These are phyloP conservation scores for Diabrotica undecimpunctata DNA, from an alignment of 1,140 invertebrate genomes.

Conservation along the genomic window DNA sequence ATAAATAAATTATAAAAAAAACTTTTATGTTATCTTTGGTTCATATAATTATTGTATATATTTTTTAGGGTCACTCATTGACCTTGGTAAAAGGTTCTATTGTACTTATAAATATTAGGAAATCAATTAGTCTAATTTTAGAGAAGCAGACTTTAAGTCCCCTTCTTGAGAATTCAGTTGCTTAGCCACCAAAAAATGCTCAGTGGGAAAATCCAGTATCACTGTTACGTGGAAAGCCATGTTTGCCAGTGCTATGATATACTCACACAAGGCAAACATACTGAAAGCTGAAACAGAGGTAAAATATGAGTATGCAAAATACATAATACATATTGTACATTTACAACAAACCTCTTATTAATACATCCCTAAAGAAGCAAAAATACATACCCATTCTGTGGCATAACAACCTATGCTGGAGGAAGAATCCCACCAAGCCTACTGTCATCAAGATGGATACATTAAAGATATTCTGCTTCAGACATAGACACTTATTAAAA, in stretches of 20 bases:
- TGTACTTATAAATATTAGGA: too few species aligned
- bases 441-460: constrained; percentile 73
- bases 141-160: constrained; percentile 11
- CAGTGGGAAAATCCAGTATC: constrained; percentile 78
- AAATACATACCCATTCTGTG: constrained; percentile 74
- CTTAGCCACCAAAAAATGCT: constrained; percentile 66
- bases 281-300: constrained; percentile 72
- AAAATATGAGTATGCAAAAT: constrained; percentile 1
- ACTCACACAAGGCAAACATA: constrained; percentile 90
- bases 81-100: too few species aligned
- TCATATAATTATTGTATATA: too few species aligned
- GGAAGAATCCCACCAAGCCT: constrained; percentile 80
- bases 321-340: not conserved
- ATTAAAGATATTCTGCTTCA: constrained; percentile 72
- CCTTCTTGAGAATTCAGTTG: constrained; percentile 8
- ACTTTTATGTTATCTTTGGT: too few species aligned
- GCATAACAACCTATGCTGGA: constrained; percentile 82
- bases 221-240: constrained; percentile 89
- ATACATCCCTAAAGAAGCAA: constrained; percentile 5
- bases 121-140: not conserved
- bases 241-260: constrained; percentile 83
- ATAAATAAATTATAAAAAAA: too few species aligned
- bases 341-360: not conserved
- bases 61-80: too few species aligned
- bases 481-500: constrained; percentile 50